These are phyloP conservation scores for Chelonia mydas DNA, from an alignment of 2,797 vertebrate genomes.

Conservation along the genomic window DNA sequence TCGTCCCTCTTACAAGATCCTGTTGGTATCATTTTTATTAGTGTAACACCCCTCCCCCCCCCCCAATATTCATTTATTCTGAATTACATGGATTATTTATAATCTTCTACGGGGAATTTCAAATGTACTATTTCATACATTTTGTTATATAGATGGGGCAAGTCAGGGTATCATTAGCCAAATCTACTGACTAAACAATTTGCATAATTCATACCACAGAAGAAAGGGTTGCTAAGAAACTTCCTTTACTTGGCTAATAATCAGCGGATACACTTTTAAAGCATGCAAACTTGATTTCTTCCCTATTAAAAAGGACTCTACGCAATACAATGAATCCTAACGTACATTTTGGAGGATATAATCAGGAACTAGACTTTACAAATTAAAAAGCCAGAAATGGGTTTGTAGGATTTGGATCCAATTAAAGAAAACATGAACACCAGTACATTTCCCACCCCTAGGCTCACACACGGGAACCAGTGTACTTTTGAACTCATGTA, in stretches of 20 bases:
- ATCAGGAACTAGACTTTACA: not conserved
- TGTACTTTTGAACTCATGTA: not conserved
- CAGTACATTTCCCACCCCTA: rapidly evolving
- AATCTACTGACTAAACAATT: not conserved
- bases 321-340: not conserved
- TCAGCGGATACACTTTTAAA: not conserved
- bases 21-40: no score
- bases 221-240: not conserved
- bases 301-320: not conserved
- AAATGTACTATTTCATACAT: not conserved
- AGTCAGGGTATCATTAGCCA: not conserved
- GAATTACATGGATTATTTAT: not conserved
- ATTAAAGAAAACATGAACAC: not conserved
- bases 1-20: no score
- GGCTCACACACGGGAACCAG: not conserved
- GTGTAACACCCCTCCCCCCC: no score
- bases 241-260: not conserved
- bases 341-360: not conserved
- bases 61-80: not conserved
- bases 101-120: not conserved
- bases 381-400: no score
- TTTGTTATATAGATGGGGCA: not conserved
- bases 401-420: no score
- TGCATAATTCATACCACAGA: not conserved
- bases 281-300: not conserved